A percentile compares a stretch with the other conserved stretches of the same genome.
phyloP scores from a whole-genome alignment of 2,797 vertebrate genomes.

The Coendou prehensilis region DNA sequence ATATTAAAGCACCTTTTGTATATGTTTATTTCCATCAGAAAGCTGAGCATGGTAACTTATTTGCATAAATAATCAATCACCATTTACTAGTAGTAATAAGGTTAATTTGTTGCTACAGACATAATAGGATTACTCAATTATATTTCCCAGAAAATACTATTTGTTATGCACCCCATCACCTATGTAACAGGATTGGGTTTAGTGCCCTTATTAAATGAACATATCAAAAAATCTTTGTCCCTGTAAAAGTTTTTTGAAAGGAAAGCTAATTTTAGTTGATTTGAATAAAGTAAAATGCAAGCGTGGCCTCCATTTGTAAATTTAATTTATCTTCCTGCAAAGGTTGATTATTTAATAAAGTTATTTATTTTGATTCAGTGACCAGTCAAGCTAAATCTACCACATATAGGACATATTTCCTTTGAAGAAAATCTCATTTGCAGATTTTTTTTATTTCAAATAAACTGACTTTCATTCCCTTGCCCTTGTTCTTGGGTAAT shows the following conservation, averaged over 20 bases:
- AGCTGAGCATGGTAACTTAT: conserved; percentile 76
- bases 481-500: conserved; percentile 78
- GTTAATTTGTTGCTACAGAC: conserved; percentile 82
- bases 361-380: conserved; percentile 84
- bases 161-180: conserved; percentile 74
- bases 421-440: conserved; percentile 86
- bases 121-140: conserved; percentile 83
- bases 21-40: conserved; percentile 84
- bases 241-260: conserved; percentile 80
- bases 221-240: conserved; percentile 72
- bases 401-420: conserved; percentile 74
- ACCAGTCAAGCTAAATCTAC: conserved; percentile 82
- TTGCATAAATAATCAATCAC: conserved; percentile 86
- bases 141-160: conserved; percentile 78
- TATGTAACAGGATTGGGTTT: conserved; percentile 71
- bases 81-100: conserved; percentile 83
- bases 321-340: conserved; percentile 81
- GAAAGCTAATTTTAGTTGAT: conserved; percentile 81
- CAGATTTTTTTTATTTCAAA: conserved; percentile 80
- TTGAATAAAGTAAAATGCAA: conserved; percentile 80
- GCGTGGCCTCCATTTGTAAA: conserved; percentile 79
- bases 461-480: conserved; percentile 74
- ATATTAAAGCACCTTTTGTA: conserved; percentile 80
- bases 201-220: conserved; percentile 73
- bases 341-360: conserved; percentile 85